Percentiles rank a stretch among this genome's conserved stretches.
Evolutionary conservation across 2,797 vertebrate genomes (phyloP).

Genomic region (Hapalemur alaotrensis): DNA sequence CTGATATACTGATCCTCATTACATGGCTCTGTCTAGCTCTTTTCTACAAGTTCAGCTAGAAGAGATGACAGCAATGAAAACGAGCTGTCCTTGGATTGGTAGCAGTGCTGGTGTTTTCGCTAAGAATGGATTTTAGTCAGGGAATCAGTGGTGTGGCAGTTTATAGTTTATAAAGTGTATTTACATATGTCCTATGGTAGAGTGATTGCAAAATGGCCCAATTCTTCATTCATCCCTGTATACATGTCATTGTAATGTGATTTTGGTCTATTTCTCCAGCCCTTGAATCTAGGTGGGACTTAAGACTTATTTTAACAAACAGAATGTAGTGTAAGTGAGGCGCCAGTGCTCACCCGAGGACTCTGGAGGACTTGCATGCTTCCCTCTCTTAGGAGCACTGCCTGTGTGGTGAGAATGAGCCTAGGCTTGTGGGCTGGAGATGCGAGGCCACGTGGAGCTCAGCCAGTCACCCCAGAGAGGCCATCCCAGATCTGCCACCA

Average conservation of each 20-base stretch:
- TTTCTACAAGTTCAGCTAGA: conserved; percentile 9
- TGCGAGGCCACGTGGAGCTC: not conserved
- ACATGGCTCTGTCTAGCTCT: not conserved
- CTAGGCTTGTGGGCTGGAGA: not conserved
- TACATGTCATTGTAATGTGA: not conserved
- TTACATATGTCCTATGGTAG: not conserved
- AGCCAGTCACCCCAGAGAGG: not conserved
- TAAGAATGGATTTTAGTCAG: not conserved
- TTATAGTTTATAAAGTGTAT: not conserved
- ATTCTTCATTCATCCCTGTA: not conserved
- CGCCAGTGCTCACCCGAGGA: not conserved
- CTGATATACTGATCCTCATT: not conserved
- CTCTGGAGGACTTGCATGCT: not conserved
- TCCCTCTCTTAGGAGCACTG: not conserved
- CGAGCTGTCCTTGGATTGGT: not conserved
- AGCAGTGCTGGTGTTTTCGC: not conserved
- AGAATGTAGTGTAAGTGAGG: not conserved
- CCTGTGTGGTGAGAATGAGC: not conserved
- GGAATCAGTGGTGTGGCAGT: not conserved
- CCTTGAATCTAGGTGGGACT: not conserved
- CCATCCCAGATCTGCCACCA: not conserved
- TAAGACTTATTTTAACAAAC: conserved; percentile 7
- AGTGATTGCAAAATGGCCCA: not conserved
- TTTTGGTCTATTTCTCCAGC: not conserved
- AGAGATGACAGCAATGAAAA: conserved; percentile 11